Base-by-base conservation (phyloP, 2,113 vertebrate genomes). In the Paradoxurus hermaphroditus region DNA sequence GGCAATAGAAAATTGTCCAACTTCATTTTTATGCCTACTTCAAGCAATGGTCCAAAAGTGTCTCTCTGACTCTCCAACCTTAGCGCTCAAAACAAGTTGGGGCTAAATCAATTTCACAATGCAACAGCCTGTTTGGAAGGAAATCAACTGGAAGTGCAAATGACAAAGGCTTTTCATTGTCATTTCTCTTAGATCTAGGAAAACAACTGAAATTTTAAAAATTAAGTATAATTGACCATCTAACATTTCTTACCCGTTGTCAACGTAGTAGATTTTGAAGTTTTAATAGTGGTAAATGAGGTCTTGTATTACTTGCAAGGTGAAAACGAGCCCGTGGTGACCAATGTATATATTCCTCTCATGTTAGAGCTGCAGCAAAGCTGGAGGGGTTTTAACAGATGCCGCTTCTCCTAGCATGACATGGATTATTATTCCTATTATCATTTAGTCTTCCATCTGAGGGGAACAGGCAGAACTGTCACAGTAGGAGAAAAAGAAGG, bases 31-130 rank as follows among this genome's bases (percentile, higher is more conserved):
- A 78, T 81, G 70, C 25, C 79, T 62, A 44, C 79, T 90, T 94
- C 31, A 85, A 95, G 49, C 68, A 81, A 53, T 88, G 90, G 39
- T 97, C 46, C 63, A 89, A 94, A 98, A 91, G 65, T 2, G 31
- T 68, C 77, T 94, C 23, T 95, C 34, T 92, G 68, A 39, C 12
- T 73, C 91, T 86, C 93, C n/a, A 51, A 75, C 46, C 36, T 95
- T 73, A 87, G 15, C 51, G 86, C 23, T 75, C 46, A 5, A 79
- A 94, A 93, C 73, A 96, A 90, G 86, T 92, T 68, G 59, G 31
- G 82, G 44, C 97, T 79, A 97, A 97, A 81, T 95, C 89, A 93
- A 44, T 96, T 94, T 95, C 67, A 65, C 79, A 75, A 95, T 83
- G 90, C 78, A 75, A 18, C 19, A 56, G 83, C 27, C 46, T 83